Conservation (phyloP, 2,888 invertebrate species). For the Monoplex corrugatus region DNA sequence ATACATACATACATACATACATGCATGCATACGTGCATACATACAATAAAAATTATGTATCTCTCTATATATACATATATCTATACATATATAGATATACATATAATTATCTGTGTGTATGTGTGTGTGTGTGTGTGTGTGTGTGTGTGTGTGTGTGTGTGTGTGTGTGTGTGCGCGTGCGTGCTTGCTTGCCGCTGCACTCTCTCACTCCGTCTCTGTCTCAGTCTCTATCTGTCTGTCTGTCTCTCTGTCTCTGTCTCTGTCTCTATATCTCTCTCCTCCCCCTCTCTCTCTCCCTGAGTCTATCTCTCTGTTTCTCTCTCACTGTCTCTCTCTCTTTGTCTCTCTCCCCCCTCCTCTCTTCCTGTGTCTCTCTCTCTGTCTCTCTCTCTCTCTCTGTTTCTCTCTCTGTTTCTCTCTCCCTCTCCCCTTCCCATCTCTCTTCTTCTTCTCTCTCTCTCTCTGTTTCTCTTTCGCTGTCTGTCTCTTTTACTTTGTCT, state of each 20-base stretch:
- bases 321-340: background rate
- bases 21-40: background rate
- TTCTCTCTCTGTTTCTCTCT: background rate
- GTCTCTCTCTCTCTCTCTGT: constrained; percentile 4
- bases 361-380: background rate
- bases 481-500: background rate
- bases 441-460: background rate
- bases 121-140: constrained; percentile 33
- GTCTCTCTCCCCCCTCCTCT: background rate
- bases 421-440: background rate
- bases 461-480: constrained; percentile 2
- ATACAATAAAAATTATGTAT: background rate
- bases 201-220: background rate
- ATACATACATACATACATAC: background rate
- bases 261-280: background rate
- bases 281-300: background rate
- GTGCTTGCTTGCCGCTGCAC: background rate
- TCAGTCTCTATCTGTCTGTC: background rate
- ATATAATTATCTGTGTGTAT: background rate
- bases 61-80: background rate
- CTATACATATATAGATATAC: background rate
- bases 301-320: background rate
- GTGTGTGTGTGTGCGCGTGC: constrained; percentile 17
- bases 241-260: background rate
- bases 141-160: background rate